Evolutionary conservation across 2,797 vertebrate genomes (phyloP), one percentile per base, ranked within the genome.

Genomic region (Danio albolineatus): DNA sequence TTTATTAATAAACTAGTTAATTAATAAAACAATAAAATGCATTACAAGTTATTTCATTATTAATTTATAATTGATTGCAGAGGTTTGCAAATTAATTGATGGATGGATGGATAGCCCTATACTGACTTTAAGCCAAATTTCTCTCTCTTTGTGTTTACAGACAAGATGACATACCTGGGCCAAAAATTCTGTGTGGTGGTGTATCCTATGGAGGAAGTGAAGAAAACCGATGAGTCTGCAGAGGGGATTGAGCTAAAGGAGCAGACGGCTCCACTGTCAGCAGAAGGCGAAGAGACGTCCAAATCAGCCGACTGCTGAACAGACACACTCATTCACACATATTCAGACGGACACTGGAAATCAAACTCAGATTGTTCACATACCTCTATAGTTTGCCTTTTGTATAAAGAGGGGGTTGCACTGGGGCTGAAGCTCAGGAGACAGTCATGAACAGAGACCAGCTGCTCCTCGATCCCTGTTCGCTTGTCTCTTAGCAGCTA

Each of bases 101-200:
- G n/a, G n/a, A n/a, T n/a, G n/a, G n/a, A n/a, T n/a, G n/a, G n/a
- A n/a, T n/a, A n/a, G n/a, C n/a, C n/a, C n/a, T n/a, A n/a, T n/a
- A n/a, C n/a, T n/a, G n/a, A n/a, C n/a, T n/a, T n/a, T n/a, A n/a
- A n/a, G n/a, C 14, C n/a, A 13, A 61, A 28, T 17, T 5, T 10
- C 8, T 39, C 44, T 39, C 44, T 49, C 57, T 70, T 56, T 66
- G 36, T 64, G 57, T 51, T 61, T 49, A 62, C 91, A 98, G 96
- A 93, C 78, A 91, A 93, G 51, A 89, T 97, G 88, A 97, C 96
- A 1, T 94, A 94, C 76, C 21, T 92, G 73, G 92, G 95, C 79
- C 96, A 98, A 93, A 97, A 93, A 93, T 92, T 97, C 54, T 98
- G 96, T 17, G 83, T 97, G 85, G 96, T 96, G 2, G 96, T 98